These are phyloP conservation scores for Salpingus planirostris DNA, from an alignment of 2,888 invertebrate species.

Conservation along the genomic window DNA sequence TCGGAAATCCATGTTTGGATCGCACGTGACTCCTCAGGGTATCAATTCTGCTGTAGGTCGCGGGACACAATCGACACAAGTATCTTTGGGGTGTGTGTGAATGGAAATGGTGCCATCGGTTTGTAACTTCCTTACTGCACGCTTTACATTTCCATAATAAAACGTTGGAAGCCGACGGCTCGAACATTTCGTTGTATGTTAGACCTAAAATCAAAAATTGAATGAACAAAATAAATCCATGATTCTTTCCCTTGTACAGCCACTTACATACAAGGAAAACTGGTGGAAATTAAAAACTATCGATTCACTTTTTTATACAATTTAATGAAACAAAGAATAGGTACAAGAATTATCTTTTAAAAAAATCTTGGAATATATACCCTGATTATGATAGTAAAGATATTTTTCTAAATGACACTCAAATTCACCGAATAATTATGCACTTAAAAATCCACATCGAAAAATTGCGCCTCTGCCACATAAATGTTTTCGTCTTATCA, in stretches of 20 bases:
- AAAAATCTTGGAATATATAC: slow-evolving; percentile 33
- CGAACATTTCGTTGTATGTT: slow-evolving; percentile 82
- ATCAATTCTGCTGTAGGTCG: slow-evolving; percentile 81
- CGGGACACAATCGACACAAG: slow-evolving; percentile 75
- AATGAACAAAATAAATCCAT: no score
- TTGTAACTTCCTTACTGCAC: slow-evolving; percentile 79
- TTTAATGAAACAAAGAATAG: slow-evolving; percentile 26
- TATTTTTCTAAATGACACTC: no score
- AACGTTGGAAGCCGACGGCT: slow-evolving; percentile 58
- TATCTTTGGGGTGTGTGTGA: slow-evolving; percentile 73
- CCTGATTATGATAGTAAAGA: slow-evolving; percentile 30
- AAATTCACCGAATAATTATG: no score
- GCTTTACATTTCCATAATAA: slow-evolving; percentile 73
- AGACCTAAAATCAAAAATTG: no score
- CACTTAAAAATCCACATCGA: no score
- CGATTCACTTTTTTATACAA: slow-evolving; percentile 13
- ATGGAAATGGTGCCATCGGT: slow-evolving; percentile 83
- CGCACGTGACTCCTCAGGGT: slow-evolving; percentile 75
- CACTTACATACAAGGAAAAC: no score
- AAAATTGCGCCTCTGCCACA: no score
- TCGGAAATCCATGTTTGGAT: slow-evolving; percentile 51
- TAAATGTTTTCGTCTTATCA: no score
- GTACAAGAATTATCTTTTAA: slow-evolving; percentile 24
- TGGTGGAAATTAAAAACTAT: slow-evolving; percentile 3
- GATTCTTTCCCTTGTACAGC: no score